Evolutionary conservation across 2,113 vertebrate species (phyloP).

Genomic region (chimpanzee (Pan troglodytes)): DNA sequence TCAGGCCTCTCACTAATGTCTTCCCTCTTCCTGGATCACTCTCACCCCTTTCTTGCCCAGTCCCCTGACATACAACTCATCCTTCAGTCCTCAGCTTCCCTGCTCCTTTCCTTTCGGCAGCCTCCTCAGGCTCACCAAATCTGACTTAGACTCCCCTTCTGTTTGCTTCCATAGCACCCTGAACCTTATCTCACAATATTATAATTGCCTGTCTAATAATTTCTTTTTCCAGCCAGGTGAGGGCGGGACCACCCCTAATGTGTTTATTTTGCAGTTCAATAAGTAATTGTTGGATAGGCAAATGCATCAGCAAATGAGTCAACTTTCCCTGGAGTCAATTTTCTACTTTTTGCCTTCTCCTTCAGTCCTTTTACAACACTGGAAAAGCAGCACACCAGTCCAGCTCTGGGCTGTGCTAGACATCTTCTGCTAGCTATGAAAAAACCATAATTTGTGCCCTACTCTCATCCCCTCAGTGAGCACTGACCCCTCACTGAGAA

Average conservation of each 20-base stretch:
- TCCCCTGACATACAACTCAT: not conserved
- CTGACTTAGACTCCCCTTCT: not conserved
- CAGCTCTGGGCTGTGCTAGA: not conserved
- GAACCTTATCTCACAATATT: not conserved
- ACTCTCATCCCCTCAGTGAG: not conserved
- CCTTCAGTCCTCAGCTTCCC: too few species aligned
- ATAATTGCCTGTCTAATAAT: not conserved
- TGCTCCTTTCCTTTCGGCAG: not conserved
- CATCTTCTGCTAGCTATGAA: not conserved
- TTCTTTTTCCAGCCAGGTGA: not conserved
- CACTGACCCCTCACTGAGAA: not conserved
- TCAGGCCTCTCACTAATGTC: not conserved
- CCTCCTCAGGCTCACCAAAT: not conserved
- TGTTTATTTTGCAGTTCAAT: not conserved
- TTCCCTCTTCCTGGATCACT: not conserved
- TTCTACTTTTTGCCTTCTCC: not conserved
- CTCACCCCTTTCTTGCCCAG: fast-evolving
- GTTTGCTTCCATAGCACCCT: not conserved
- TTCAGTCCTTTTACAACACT: not conserved
- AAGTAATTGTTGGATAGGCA: not conserved
- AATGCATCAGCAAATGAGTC: not conserved
- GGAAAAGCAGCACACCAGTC: not conserved
- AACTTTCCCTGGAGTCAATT: not conserved
- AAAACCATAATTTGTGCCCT: not conserved
- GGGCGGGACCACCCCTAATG: not conserved